Evolutionary conservation across 1,140 invertebrate species (phyloP), one percentile per base, ranked within the genome.

Genomic region (Thaumatotibia leucotreta): DNA sequence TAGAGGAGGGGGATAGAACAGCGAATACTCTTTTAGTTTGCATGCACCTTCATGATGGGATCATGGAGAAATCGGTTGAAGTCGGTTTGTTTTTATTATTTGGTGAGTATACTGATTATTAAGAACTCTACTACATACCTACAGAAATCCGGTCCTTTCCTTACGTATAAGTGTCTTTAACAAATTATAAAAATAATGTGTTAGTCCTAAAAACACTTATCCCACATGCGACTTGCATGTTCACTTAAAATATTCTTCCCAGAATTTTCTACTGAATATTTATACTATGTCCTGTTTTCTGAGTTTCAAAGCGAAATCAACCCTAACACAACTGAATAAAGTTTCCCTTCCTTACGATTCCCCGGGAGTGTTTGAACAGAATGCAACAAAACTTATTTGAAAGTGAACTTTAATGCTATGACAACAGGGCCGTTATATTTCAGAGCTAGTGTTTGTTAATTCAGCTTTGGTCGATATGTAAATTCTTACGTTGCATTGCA

Each of bases 401-500:
- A 14, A 58, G 14, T 14, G 23, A 27, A 27, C 52, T 58, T 58
- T 58, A 58, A 5, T 14, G 0, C 20, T 1, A 27, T 29, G 1
- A 8, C 4, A 31, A 58, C 14, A 58, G 52, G 11, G 52, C n/a
- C 29, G 6, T 2, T 10, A 14, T 29, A 24, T 31, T n/a, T 58
- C n/a, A 3, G 24, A 4, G 11, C 24, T 27, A 45, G 39, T 20
- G 24, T 58, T 58, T 58, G 24, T 58, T 58, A 58, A 58, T 58
- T 58, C 52, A 58, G 52, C 52, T 58, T 58, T 54, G 23, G 50
- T 54, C 11, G 50, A 22, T 24, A 58, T 58, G 52, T 58, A 58
- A 58, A 58, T 58, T 58, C 27, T 58, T 58, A 58, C 24, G 27
- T 58, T 58, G 4, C 52, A 29, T 22, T 27, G 52, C 52, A 58